These are phyloP conservation scores for Bombylius discolor DNA, from an alignment of 2,888 invertebrate species.

Conservation along the genomic window DNA sequence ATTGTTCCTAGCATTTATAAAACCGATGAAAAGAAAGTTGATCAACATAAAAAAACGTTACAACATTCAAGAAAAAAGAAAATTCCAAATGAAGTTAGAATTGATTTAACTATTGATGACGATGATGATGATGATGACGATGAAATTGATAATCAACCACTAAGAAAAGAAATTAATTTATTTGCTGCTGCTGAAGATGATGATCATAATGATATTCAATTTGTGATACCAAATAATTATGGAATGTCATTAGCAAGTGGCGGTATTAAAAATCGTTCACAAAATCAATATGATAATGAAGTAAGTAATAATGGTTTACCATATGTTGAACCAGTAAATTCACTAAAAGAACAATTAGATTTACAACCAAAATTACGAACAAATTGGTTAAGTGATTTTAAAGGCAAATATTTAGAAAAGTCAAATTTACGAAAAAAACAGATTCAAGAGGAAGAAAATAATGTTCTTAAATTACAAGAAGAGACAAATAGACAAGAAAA, in stretches of 20 bases:
- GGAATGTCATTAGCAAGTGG: constrained; percentile 27
- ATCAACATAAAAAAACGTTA: not conserved
- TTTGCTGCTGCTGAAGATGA: constrained; percentile 14
- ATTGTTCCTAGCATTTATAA: constrained; percentile 15
- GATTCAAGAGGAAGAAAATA: constrained; percentile 36
- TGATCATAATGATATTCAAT: constrained; percentile 12
- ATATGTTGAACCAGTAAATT: constrained; percentile 37
- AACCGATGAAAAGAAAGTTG: not conserved
- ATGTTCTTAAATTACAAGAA: constrained; percentile 20
- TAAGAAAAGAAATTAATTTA: constrained; percentile 18
- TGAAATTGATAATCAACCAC: constrained; percentile 17
- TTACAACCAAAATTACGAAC: constrained; percentile 39
- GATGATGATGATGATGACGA: constrained; percentile 20
- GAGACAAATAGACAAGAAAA: constrained; percentile 37
- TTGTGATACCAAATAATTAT: not conserved
- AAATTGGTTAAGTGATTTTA: constrained; percentile 43
- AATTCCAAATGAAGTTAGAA: not conserved
- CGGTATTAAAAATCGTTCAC: constrained; percentile 20
- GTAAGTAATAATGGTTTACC: constrained; percentile 25
- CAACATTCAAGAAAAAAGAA: not conserved
- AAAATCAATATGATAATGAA: not conserved
- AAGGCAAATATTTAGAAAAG: constrained; percentile 37
- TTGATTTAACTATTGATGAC: not conserved
- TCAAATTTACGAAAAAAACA: constrained; percentile 33
- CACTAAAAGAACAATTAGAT: constrained; percentile 44